A percentile compares a stretch with the other conserved stretches of the same genome.
These are phyloP conservation scores for Pterostichus niger DNA, from an alignment of 2,888 invertebrate genomes.

Conservation along the genomic window DNA sequence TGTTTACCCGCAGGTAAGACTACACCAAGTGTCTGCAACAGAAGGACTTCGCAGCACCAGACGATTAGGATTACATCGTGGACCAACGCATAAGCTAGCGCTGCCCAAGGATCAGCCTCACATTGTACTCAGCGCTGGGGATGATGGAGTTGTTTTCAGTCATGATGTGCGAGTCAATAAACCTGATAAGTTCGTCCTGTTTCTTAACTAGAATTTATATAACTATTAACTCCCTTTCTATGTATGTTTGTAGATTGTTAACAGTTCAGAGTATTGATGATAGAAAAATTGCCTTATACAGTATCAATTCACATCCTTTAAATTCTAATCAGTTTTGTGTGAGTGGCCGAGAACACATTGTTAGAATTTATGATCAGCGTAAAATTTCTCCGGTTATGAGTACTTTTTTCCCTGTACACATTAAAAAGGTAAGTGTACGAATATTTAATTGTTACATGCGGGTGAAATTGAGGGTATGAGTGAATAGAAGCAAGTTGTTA, in stretches of 20 bases:
- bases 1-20: constrained; percentile 78
- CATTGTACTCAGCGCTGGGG: constrained; percentile 90
- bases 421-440: constrained; percentile 47
- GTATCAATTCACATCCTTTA: constrained; percentile 91
- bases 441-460: neutral
- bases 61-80: constrained; percentile 84
- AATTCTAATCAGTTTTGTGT: constrained; percentile 89
- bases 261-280: constrained; percentile 80
- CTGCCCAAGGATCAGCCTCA: constrained; percentile 88
- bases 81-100: constrained; percentile 92
- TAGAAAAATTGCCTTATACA: constrained; percentile 89
- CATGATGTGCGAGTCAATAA: constrained; percentile 89
- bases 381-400: constrained; percentile 73
- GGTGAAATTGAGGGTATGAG: too few species aligned
- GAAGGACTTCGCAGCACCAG: constrained; percentile 78
- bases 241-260: constrained; percentile 77
- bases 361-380: constrained; percentile 88
- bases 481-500: too few species aligned
- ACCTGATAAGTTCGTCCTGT: constrained; percentile 80
- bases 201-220: neutral
- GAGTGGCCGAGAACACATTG: constrained; percentile 88
- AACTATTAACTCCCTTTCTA: neutral
- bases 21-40: constrained; percentile 80
- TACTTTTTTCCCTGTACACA: constrained; percentile 60
- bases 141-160: constrained; percentile 90